These are phyloP conservation scores for Apeira syringaria DNA, from an alignment of 2,888 invertebrate species.

Conservation along the genomic window DNA sequence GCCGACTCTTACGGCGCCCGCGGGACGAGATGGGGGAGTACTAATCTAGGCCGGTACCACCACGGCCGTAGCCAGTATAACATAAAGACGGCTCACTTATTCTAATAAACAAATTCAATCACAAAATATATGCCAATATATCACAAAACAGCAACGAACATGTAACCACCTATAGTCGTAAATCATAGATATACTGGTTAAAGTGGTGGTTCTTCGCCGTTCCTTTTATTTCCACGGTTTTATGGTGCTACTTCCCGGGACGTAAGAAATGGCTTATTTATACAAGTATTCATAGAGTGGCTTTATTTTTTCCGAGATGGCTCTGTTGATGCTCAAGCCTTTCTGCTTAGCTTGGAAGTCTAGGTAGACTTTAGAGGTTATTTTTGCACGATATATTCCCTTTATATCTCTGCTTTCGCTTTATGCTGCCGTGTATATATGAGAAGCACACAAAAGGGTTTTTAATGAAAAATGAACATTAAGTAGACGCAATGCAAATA, in stretches of 20 bases:
- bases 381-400: not conserved
- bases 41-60: too few relatives aligned
- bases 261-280: slow-evolving; percentile 74
- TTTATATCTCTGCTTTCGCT: too few relatives aligned
- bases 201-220: slow-evolving; percentile 52
- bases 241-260: slow-evolving; percentile 60
- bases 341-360: slow-evolving; percentile 5
- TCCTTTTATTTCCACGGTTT: slow-evolving; percentile 68
- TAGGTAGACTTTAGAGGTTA: not conserved
- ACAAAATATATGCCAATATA: slow-evolving; percentile 39
- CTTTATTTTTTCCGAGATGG: slow-evolving; percentile 49
- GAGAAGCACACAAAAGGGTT: too few relatives aligned
- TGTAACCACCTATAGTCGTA: slow-evolving; percentile 49
- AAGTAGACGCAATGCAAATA: too few relatives aligned
- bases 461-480: too few relatives aligned
- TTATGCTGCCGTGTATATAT: too few relatives aligned
- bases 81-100: not conserved
- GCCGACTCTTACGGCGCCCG: too few relatives aligned
- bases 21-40: too few relatives aligned
- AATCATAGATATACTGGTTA: slow-evolving; percentile 50
- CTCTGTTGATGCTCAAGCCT: slow-evolving; percentile 23
- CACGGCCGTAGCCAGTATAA: too few relatives aligned
- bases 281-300: slow-evolving; percentile 67
- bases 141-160: slow-evolving; percentile 54
- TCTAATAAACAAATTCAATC: slow-evolving; percentile 22